Conservation (phyloP, 2,797 vertebrate species). For the Menidia menidia region DNA sequence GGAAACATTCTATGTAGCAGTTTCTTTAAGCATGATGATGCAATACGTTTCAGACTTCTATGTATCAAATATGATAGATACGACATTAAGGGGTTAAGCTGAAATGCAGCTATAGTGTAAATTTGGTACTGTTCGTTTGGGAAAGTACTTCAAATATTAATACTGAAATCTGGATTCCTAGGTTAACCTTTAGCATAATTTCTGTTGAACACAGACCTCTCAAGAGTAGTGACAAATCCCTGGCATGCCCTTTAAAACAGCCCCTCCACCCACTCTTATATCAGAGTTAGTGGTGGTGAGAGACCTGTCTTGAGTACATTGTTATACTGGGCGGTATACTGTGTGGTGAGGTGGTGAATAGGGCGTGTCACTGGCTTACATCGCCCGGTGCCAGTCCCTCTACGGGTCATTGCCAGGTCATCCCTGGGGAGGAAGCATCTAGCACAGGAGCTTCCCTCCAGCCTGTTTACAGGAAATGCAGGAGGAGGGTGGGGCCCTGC, state of each 20-base stretch:
- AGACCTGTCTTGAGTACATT: constrained; percentile 74
- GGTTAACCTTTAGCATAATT: constrained; percentile 26
- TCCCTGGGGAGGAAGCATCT: constrained; percentile 90
- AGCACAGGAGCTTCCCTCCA: constrained; percentile 79
- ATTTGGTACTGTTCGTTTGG: constrained; percentile 15
- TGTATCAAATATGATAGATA: too few relatives aligned
- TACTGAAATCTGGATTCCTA: constrained; percentile 11
- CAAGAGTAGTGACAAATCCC: constrained; percentile 54
- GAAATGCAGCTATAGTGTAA: constrained; percentile 21
- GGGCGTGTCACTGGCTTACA: constrained; percentile 77
- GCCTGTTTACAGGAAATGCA: constrained; percentile 98
- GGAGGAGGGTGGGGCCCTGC: constrained; percentile 78
- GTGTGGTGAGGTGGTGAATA: constrained; percentile 69
- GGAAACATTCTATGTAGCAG: too few relatives aligned
- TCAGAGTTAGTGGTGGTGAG: constrained; percentile 71
- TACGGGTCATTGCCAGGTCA: constrained; percentile 89
- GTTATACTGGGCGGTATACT: constrained; percentile 73
- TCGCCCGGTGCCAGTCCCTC: constrained; percentile 78
- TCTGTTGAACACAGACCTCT: constrained; percentile 28
- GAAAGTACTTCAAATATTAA: constrained; percentile 8
- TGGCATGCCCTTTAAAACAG: constrained; percentile 53
- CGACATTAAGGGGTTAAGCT: neutral
- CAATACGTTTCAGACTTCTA: too few relatives aligned
- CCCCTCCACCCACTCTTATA: constrained; percentile 64
- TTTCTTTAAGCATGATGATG: too few relatives aligned